Evolutionary conservation across 92 coral and sea anemone species (phyloP), one percentile per base, ranked within the genome.

Genomic region (Galaxea fascicularis): DNA sequence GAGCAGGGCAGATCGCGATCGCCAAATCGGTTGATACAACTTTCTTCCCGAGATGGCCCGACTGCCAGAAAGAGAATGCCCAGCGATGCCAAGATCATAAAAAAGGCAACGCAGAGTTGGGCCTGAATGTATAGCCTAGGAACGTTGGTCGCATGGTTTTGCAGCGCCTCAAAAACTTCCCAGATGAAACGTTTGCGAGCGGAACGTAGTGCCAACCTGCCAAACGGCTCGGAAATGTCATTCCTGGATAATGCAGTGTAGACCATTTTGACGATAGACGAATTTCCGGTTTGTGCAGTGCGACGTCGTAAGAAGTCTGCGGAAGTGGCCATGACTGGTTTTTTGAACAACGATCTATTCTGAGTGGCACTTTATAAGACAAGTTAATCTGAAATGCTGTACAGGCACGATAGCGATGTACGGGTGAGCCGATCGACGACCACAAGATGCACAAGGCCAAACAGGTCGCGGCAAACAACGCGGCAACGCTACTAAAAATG

Each of bases 61-160:
- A 7, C 17, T 14, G 76, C 76, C 14, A 71, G 11, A 26, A 45
- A 41, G 18, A 71, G 11, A 2, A 71, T 0, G 15, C 76, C 54
- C 25, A 71, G 8, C 0, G 76, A 71, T 15, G 59, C 30, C 4
- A 24, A 4, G 17, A n/a, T 71, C 59, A 71, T 18, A 71, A 71
- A 17, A 71, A 71, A 3, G 76, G 76, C 76, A 71, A 71, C 1
- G 29, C 76, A 20, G 76, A 71, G 54, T n/a, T 71, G 56, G 57
- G 76, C 76, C 25, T 71, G 57, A 41, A 71, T 26, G 31, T 44
- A 29, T 71, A 71, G 4, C 59, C 76, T 71, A 0, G 76, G 76
- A 71, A 71, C 30, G 76, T 71, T 46, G 76, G 76, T 44, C 76
- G 76, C 76, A 44, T 58, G 35, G 76, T 71, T 58, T 12, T 44